phyloP scores from a whole-genome alignment of 2,113 vertebrate species.

The Actinemys pallida region DNA sequence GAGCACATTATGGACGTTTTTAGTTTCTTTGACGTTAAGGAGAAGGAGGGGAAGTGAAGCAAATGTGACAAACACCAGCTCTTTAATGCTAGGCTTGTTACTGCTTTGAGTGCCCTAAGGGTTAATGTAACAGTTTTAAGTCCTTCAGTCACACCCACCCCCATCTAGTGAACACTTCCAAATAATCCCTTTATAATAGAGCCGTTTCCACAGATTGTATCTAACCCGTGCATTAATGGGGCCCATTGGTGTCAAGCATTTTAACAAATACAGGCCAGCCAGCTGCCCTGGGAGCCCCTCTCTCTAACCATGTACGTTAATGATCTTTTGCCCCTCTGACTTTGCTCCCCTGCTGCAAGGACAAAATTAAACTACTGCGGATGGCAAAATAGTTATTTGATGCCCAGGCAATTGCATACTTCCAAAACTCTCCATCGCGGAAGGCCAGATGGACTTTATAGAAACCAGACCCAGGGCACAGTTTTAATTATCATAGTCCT shows the following conservation, averaged over 20 bases:
- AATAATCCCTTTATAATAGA: conserved; percentile 68
- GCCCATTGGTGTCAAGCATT: conserved; percentile 64
- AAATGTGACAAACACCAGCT: conserved; percentile 37
- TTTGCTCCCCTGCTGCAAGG: conserved; percentile 63
- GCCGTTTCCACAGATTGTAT: conserved; percentile 71
- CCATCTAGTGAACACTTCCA: conserved; percentile 66
- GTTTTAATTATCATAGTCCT: conserved; percentile 72
- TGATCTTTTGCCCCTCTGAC: conserved; percentile 72
- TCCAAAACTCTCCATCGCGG: conserved; percentile 38
- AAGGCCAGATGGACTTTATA: conserved; percentile 73
- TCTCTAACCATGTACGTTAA: conserved; percentile 42
- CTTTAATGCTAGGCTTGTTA: conserved; percentile 59
- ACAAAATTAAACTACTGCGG: conserved; percentile 69
- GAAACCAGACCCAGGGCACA: conserved; percentile 74
- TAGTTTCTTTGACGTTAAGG: conserved; percentile 61
- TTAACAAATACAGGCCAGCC: conserved; percentile 52
- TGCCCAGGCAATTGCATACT: conserved; percentile 66
- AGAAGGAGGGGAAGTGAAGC: conserved; percentile 33
- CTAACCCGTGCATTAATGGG: conserved; percentile 65
- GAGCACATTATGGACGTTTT: conserved; percentile 59
- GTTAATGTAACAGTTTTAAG: conserved; percentile 62
- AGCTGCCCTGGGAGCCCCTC: conserved; percentile 23
- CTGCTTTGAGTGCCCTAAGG: conserved; percentile 44
- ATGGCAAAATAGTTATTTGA: conserved; percentile 63
- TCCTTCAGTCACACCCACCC: conserved; percentile 66